Conservation (phyloP, 1,140 invertebrate species). For the Platorchestia sp. region DNA sequence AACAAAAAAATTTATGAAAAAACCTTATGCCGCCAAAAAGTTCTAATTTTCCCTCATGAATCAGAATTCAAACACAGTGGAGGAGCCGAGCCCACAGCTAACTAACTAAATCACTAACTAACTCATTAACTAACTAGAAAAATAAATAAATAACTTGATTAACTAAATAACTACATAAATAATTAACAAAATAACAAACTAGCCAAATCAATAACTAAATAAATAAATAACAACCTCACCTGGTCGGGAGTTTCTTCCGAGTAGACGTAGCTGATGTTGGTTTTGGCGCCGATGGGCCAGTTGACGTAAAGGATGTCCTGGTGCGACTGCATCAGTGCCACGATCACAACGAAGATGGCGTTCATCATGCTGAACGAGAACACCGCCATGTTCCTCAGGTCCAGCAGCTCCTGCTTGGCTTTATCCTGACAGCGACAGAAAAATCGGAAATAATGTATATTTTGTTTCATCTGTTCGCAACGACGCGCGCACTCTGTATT, state of each 20-base stretch:
- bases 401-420: slow-evolving; percentile 88
- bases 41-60: no score
- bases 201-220: no score
- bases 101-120: no score
- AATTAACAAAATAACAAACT: no score
- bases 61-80: no score
- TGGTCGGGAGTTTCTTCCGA: background rate
- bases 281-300: slow-evolving; percentile 93
- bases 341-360: slow-evolving; percentile 97
- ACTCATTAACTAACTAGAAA: no score
- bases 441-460: slow-evolving; percentile 58
- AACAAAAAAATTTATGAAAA: no score
- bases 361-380: slow-evolving; percentile 99
- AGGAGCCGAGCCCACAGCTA: no score
- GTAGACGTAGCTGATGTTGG: slow-evolving; percentile 88
- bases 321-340: slow-evolving; percentile 96
- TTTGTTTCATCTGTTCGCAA: background rate
- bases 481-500: background rate
- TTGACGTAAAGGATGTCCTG: slow-evolving; percentile 94
- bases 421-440: slow-evolving; percentile 78
- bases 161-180: no score
- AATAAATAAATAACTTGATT: no score
- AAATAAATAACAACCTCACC: no score
- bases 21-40: no score
- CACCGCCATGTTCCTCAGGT: slow-evolving; percentile 92